These are phyloP conservation scores for Piaya cayana DNA, from an alignment of 2,113 vertebrate species.

Conservation along the genomic window DNA sequence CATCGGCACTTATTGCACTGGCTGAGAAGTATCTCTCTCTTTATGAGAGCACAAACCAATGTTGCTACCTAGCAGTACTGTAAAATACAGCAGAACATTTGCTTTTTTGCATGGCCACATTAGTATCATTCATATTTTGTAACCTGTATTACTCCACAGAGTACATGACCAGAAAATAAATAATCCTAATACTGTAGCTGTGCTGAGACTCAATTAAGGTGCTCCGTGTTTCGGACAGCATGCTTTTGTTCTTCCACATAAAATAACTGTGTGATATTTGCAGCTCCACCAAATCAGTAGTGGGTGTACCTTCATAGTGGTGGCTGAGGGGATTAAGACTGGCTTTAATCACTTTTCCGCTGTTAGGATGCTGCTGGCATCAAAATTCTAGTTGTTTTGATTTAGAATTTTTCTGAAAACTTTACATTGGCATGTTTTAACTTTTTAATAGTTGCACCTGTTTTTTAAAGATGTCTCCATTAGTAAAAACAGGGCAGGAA, in stretches of 20 bases:
- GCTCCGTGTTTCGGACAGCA: not conserved
- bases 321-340: not conserved
- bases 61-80: not conserved
- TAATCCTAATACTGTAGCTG: not conserved
- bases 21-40: not conserved
- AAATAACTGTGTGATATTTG: not conserved
- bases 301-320: not conserved
- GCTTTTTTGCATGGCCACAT: not conserved
- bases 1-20: not conserved
- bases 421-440: not conserved
- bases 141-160: not conserved
- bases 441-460: not conserved
- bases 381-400: not conserved
- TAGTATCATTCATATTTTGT: not conserved
- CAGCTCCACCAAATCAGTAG: not conserved
- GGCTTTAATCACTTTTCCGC: not conserved
- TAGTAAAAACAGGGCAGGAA: not conserved
- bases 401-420: not conserved
- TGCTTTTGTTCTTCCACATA: not conserved
- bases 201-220: not conserved
- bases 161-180: not conserved
- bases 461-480: not conserved
- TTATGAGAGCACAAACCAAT: not conserved
- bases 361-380: not conserved
- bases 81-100: not conserved